Evolutionary conservation across 2,888 invertebrate species (phyloP).

Genomic region (Pristionchus fissidentatus): DNA sequence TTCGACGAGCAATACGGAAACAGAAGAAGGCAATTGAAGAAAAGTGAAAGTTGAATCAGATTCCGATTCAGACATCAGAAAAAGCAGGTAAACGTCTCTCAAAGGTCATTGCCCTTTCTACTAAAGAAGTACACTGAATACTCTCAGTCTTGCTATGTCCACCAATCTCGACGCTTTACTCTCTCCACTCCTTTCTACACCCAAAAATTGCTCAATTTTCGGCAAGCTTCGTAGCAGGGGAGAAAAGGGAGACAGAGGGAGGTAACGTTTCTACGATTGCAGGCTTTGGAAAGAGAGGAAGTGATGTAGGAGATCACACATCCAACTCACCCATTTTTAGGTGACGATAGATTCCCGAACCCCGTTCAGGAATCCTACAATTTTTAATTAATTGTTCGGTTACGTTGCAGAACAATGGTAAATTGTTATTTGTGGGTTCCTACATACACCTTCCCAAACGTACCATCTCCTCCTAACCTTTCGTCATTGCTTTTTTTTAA

Average conservation of each 20-base stretch:
- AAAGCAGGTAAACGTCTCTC: not conserved
- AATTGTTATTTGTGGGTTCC: too few species aligned
- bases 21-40: not conserved
- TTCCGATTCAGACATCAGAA: not conserved
- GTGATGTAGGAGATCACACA: not conserved
- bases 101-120: not conserved
- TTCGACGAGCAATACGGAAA: slow-evolving; percentile 8
- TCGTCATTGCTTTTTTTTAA: too few species aligned
- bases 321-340: not conserved
- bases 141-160: not conserved
- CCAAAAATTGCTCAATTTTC: not conserved
- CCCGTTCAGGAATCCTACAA: too few species aligned
- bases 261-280: not conserved
- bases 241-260: not conserved
- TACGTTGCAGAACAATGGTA: too few species aligned
- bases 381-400: too few species aligned
- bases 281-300: not conserved
- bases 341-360: too few species aligned
- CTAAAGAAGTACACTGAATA: not conserved
- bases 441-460: too few species aligned
- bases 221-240: not conserved
- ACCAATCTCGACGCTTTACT: not conserved
- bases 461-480: too few species aligned
- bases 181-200: not conserved
- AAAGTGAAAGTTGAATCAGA: not conserved